Evolutionary conservation across 2,888 invertebrate genomes (phyloP), one percentile per base, ranked within the genome.

Genomic region (Corbicula japonica): DNA sequence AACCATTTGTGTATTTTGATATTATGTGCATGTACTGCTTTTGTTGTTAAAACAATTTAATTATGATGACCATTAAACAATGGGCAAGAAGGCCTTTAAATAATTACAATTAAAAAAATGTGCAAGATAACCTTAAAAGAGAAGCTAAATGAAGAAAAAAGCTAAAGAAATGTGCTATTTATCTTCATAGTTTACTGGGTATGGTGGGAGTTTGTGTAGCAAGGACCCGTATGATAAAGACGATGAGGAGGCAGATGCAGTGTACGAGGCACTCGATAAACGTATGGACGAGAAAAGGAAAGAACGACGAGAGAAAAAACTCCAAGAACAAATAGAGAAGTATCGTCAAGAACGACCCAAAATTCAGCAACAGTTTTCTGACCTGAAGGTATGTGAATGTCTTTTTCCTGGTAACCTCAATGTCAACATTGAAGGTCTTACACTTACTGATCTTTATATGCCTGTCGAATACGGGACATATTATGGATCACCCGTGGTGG

Each of bases 141-240:
- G n/a, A n/a, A n/a, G n/a, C n/a, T n/a, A n/a, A n/a, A n/a, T n/a
- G n/a, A n/a, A n/a, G n/a, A n/a, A n/a, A n/a, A n/a, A n/a, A n/a
- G n/a, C n/a, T n/a, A n/a, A n/a, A n/a, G n/a, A n/a, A n/a, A n/a
- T n/a, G n/a, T n/a, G n/a, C n/a, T n/a, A n/a, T n/a, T n/a, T n/a
- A n/a, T n/a, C n/a, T 70, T 85, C 86, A 5, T 87, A 95, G 95
- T 99, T 99, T 94, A 97, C 98, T 88, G 99, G 99, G 26, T 99
- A 99, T 94, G 99, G 99, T 89, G 99, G 99, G 1, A 98, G 98
- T n/a, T 94, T 99, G 38, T 99, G 99, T 92, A 97, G 98, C 58
- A 99, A 99, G 95, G 99, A 99, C 95, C 99, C 99, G 0, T 99
- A 99, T 93, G 99, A 99, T 93, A 99, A 99, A 95, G 99, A 99